Percentiles rank a stretch among this genome's conserved stretches.
Conservation (phyloP, 2,113 vertebrate genomes). For the Periophthalmodon schlosseri region DNA sequence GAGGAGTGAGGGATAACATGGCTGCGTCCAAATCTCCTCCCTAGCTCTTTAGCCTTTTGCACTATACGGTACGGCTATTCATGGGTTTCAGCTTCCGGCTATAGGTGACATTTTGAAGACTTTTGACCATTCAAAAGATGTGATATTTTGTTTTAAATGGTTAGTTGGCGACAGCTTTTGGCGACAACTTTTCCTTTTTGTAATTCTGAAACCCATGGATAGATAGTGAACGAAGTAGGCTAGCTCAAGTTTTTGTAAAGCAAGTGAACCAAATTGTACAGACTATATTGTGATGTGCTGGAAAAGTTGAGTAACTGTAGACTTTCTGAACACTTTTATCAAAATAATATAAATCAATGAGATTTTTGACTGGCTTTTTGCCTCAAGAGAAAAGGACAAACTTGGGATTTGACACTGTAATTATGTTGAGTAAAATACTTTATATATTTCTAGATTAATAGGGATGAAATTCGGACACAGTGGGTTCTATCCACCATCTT, state of each 20-base stretch:
- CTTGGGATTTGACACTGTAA: neutral
- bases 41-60: neutral
- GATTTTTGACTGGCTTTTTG: too few relatives aligned
- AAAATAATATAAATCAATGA: too few relatives aligned
- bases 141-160: too few relatives aligned
- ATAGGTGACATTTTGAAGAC: too few relatives aligned
- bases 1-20: constrained; percentile 15
- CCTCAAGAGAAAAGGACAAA: neutral
- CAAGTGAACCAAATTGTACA: neutral
- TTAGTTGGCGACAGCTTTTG: too few relatives aligned
- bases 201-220: too few relatives aligned
- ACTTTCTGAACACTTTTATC: neutral
- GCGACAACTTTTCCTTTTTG: too few relatives aligned
- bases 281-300: neutral
- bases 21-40: neutral
- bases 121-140: too few relatives aligned
- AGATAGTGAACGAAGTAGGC: too few relatives aligned
- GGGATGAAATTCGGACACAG: constrained; percentile 2
- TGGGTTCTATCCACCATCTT: constrained; percentile 35
- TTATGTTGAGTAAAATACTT: neutral
- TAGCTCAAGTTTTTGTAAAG: too few relatives aligned
- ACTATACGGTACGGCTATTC: neutral
- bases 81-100: too few relatives aligned
- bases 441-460: neutral
- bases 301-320: neutral